phyloP scores from a whole-genome alignment of 1,140 invertebrate genomes.

The Magallana ariakensis region DNA sequence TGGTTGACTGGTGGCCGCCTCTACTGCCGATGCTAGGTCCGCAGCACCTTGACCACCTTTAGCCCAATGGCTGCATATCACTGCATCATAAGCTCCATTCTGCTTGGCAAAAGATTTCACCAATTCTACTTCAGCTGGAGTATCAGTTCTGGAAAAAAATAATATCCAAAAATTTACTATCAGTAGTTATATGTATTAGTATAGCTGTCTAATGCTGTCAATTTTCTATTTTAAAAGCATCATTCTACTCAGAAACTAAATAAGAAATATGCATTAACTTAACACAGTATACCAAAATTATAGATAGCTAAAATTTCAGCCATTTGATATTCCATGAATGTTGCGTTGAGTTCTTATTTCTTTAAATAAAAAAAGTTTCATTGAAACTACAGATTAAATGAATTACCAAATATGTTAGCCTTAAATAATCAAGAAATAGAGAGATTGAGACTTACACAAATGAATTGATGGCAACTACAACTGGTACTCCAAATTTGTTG shows the following conservation, averaged over 20 bases:
- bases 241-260: no score
- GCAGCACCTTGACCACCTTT: conserved; percentile 93
- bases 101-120: conserved; percentile 86
- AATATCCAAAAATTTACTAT: not conserved
- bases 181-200: no score
- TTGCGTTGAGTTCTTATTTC: no score
- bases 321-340: no score
- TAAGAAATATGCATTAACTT: no score
- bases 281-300: no score
- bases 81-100: conserved; percentile 91
- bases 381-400: no score
- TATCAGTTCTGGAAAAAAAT: conserved; percentile 87
- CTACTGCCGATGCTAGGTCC: conserved; percentile 92
- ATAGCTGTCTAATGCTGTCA: no score
- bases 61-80: conserved; percentile 94
- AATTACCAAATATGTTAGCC: not conserved
- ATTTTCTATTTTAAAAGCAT: no score
- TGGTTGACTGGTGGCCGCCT: conserved; percentile 85
- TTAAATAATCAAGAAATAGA: no score
- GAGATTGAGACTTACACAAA: conserved; percentile 85
- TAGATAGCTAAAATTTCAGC: no score
- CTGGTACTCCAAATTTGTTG: conserved; percentile 92
- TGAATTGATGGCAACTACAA: conserved; percentile 96
- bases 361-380: not conserved
- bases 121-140: conserved; percentile 90